A percentile compares a stretch with the other conserved stretches of the same genome.
Conservation (phyloP, 2,113 vertebrate species). For the Dissostichus mawsoni region DNA sequence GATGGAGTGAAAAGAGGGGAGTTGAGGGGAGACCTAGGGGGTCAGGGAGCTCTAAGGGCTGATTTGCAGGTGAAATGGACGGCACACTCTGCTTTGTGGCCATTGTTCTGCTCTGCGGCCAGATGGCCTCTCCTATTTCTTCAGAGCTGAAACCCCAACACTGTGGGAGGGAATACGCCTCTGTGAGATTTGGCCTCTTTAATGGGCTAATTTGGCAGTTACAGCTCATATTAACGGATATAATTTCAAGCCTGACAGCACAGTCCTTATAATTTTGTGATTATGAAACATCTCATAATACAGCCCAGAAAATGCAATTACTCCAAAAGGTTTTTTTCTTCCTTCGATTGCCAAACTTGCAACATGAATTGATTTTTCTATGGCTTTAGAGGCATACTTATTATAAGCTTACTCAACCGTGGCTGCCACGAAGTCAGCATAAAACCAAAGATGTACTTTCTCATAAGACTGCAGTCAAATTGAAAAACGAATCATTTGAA, state of each 20-base stretch:
- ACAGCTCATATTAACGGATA: slow-evolving; percentile 52
- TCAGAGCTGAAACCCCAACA: slow-evolving; percentile 30
- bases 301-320: slow-evolving; percentile 52
- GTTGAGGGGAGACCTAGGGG: slow-evolving; percentile 73
- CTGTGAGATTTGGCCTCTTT: slow-evolving; percentile 39
- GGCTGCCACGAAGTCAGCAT: slow-evolving; percentile 14
- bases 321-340: slow-evolving; percentile 41
- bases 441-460: slow-evolving; percentile 2
- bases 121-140: slow-evolving; percentile 92
- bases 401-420: slow-evolving; percentile 43
- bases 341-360: slow-evolving; percentile 25
- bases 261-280: slow-evolving; percentile 29
- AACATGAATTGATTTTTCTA: slow-evolving; percentile 34
- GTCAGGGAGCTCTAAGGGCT: slow-evolving; percentile 85
- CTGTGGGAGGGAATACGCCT: slow-evolving; percentile 32
- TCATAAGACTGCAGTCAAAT: slow-evolving; percentile 22
- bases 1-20: slow-evolving; percentile 69
- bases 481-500: slow-evolving; percentile 4
- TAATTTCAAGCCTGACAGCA: slow-evolving; percentile 58
- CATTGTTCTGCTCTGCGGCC: slow-evolving; percentile 90
- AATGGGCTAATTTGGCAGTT: slow-evolving; percentile 63
- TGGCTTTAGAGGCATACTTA: slow-evolving; percentile 26
- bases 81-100: slow-evolving; percentile 93
- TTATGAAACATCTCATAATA: slow-evolving; percentile 56
- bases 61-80: slow-evolving; percentile 96